Base-by-base conservation (phyloP, 2,888 invertebrate genomes). In the Laothoe populi region DNA sequence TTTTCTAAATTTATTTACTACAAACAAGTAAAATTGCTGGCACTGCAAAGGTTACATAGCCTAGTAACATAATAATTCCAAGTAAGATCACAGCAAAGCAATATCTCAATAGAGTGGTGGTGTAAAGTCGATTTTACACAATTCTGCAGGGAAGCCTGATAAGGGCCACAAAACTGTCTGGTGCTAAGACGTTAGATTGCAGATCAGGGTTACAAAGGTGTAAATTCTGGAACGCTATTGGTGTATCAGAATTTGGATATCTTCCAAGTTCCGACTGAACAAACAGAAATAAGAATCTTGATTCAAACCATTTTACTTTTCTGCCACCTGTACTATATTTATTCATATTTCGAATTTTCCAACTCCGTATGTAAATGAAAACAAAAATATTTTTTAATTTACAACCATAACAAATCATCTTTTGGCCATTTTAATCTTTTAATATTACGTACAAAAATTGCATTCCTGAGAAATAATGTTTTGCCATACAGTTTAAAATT, bases 371-470 rank as follows among this genome's bases (percentile, higher is more conserved):
- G 26, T 31, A 31, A 49, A 7, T 8, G 0, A 49, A 49, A 49
- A 49, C 16, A 49, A 8, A 45, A 49, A 49, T 5, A 8, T n/a
- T 49, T 49, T 49, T 49, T 49, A 60, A 60, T 60, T 38, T 46
- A 49, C 49, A 31, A 49, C 49, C 49, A 16, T 31, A 49, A 31
- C 31, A 49, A 49, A 31, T 49, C 49, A 49, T 49, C 26, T 49
- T 26, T 49, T 16, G 49, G 31, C 31, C 31, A 26, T 31, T 49
- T 49, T 49, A 49, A 49, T 49, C 49, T 49, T 49, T 49, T 49
- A 49, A 49, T 49, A 13, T 49, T 26, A 16, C 26, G 49, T 16
- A 31, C 49, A 49, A 49, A 49, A 31, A 49, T 49, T 49, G 26
- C 49, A 49, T 49, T 49, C 26, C 2, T 49, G 16, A 31, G 49